phyloP scores from a whole-genome alignment of 2,113 vertebrate species.

The Talpa occidentalis region DNA sequence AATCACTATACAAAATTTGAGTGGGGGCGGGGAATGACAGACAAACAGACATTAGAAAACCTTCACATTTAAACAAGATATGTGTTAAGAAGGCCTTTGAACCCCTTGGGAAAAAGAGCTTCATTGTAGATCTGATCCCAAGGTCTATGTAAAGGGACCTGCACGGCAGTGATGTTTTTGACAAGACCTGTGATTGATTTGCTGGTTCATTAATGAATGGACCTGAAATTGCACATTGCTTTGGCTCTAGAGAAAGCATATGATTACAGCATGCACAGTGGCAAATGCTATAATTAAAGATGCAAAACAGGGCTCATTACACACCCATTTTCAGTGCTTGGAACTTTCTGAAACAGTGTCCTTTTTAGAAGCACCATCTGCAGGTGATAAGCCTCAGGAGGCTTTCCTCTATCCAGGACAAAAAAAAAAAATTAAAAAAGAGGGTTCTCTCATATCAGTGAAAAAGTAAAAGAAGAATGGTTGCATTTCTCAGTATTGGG shows the following conservation, averaged over 20 bases:
- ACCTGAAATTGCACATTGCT: constrained; percentile 55
- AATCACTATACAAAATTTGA: background rate
- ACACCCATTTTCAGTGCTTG: constrained; percentile 63
- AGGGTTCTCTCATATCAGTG: background rate
- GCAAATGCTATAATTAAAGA: constrained; percentile 75
- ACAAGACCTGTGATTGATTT: constrained; percentile 55
- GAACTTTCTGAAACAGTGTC: constrained; percentile 62
- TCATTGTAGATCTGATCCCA: background rate
- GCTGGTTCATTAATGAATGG: constrained; percentile 64
- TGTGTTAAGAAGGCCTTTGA: background rate
- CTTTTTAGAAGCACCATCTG: constrained; percentile 62
- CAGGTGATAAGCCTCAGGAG: constrained; percentile 56
- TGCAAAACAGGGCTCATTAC: constrained; percentile 62
- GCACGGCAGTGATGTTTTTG: background rate
- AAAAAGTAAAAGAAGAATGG: background rate
- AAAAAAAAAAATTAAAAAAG: background rate
- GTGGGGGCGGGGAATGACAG: background rate
- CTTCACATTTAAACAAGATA: background rate
- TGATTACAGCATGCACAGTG: constrained; percentile 44
- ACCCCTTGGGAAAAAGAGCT: background rate
- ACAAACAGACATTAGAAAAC: constrained; percentile 22
- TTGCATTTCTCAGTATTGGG: background rate
- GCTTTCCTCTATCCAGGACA: background rate
- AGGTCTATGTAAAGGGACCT: background rate
- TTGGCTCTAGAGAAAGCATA: constrained; percentile 60